Percentiles rank a stretch among this genome's conserved stretches.
Evolutionary conservation across 2,888 invertebrate genomes (phyloP).

Genomic region (Cataglyphis rosenhaueri): DNA sequence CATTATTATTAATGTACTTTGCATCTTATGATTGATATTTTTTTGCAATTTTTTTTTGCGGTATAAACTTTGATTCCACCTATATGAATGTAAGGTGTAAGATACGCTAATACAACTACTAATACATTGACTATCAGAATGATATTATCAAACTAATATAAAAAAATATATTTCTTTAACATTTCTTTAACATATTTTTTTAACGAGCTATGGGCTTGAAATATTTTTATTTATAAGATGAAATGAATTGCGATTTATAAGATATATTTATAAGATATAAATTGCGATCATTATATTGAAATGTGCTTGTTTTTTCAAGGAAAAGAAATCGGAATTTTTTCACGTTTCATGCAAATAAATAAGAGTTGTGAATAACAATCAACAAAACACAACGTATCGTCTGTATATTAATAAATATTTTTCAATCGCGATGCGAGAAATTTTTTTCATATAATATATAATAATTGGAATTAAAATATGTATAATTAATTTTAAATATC

Average conservation of each 20-base stretch:
- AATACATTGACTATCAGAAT: too few relatives aligned
- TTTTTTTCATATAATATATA: background rate
- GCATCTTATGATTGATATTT: background rate
- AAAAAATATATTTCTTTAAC: background rate
- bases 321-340: background rate
- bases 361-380: background rate
- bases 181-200: background rate
- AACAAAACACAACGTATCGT: background rate
- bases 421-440: background rate
- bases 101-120: too few relatives aligned
- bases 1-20: too few relatives aligned
- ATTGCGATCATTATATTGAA: background rate
- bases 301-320: background rate
- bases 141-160: too few relatives aligned
- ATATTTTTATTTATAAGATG: background rate
- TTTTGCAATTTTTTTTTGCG: background rate
- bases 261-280: background rate
- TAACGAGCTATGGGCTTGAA: background rate
- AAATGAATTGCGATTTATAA: background rate
- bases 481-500: background rate
- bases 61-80: background rate
- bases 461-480: background rate
- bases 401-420: background rate
- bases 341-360: background rate
- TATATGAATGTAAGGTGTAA: too few relatives aligned